Evolutionary conservation across 2,797 vertebrate genomes (phyloP).

Genomic region (Gallinago solitaria): DNA sequence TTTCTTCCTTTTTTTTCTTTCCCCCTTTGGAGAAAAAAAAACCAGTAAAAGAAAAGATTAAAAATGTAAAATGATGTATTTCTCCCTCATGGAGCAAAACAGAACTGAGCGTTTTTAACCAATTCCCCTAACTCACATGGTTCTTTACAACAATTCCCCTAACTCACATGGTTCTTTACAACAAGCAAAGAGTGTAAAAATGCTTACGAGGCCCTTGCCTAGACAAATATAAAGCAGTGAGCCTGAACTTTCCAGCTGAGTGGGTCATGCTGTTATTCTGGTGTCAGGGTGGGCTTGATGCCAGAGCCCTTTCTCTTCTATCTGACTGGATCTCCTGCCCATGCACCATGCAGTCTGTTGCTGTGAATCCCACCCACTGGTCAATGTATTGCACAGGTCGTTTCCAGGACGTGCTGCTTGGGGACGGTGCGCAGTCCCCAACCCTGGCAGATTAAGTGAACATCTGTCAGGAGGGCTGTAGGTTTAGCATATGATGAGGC

Average conservation of each 20-base stretch:
- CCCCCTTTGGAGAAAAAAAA: not conserved
- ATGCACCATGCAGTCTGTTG: fast-evolving
- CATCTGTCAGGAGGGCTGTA: not conserved
- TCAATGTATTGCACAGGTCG: not conserved
- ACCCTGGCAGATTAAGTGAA: fast-evolving
- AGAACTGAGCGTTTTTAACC: not conserved
- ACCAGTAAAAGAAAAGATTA: not conserved
- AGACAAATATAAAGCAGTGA: not conserved
- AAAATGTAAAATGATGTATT: not conserved
- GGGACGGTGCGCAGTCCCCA: not conserved
- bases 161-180: not conserved
- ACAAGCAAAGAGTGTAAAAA: conserved; percentile 23
- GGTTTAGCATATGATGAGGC: not conserved
- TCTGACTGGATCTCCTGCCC: not conserved
- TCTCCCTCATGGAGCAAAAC: not conserved
- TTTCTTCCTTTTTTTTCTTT: too few species aligned
- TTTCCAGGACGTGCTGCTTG: not conserved
- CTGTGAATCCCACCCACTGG: not conserved
- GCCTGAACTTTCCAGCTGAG: not conserved
- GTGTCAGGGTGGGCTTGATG: not conserved
- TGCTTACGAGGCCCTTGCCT: not conserved
- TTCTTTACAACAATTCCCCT: not conserved
- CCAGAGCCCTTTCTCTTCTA: not conserved
- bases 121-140: not conserved
- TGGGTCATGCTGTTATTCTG: not conserved